Percentiles rank a stretch among this genome's conserved stretches.
These are phyloP conservation scores for Semotilus atromaculatus DNA, from an alignment of 2,797 vertebrate species.

Conservation along the genomic window DNA sequence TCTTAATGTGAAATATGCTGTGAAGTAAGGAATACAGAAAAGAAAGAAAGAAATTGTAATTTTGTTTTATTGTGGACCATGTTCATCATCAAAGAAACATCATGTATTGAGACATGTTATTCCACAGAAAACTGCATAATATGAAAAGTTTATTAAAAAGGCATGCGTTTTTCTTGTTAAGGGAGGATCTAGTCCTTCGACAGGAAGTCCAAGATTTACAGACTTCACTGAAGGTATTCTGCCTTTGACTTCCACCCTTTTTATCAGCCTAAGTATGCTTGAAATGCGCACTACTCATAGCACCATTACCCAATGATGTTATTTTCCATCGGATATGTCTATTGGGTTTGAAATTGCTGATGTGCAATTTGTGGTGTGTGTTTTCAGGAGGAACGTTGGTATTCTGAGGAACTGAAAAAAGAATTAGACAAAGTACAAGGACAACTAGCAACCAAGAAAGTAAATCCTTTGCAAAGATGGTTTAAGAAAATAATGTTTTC, in stretches of 20 bases:
- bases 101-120: not conserved
- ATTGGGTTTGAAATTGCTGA: not conserved
- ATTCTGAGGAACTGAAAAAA: conserved; percentile 97
- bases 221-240: conserved; percentile 89
- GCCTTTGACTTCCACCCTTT: not conserved
- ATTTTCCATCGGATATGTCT: not conserved
- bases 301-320: too few species aligned
- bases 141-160: not conserved
- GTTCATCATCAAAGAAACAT: too few species aligned
- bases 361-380: conserved; percentile 2
- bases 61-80: not conserved
- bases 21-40: not conserved
- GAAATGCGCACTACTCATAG: not conserved
- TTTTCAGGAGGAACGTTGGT: conserved; percentile 95
- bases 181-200: conserved; percentile 89
- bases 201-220: conserved; percentile 97
- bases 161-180: conserved; percentile 52
- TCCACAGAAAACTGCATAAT: not conserved
- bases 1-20: not conserved
- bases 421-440: conserved; percentile 98
- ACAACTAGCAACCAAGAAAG: conserved; percentile 89
- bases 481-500: not conserved
- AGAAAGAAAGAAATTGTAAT: not conserved
- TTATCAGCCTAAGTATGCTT: not conserved
- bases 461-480: conserved; percentile 83